These are phyloP conservation scores for Serripes groenlandicus DNA, from an alignment of 2,888 invertebrate species.

Conservation along the genomic window DNA sequence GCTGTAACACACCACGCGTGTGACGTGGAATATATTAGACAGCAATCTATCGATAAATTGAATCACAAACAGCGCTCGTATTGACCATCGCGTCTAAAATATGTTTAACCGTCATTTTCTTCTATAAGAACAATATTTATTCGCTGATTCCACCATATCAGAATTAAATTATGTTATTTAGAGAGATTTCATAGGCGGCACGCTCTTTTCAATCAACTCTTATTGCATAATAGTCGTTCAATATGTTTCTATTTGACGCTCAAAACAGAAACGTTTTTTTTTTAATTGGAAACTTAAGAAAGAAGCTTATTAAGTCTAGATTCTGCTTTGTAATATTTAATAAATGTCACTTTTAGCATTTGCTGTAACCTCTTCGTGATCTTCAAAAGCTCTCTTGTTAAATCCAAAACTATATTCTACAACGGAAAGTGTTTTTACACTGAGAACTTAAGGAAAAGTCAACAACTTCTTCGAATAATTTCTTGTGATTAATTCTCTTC, in stretches of 20 bases:
- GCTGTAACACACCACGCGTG: conserved; percentile 29
- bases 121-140: conserved; percentile 11
- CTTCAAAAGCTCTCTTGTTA: no score
- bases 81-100: conserved; percentile 27
- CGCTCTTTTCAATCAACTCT: not conserved
- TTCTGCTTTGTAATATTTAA: no score
- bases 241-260: no score
- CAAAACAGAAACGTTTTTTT: no score
- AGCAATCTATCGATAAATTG: conserved; percentile 19
- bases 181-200: not conserved
- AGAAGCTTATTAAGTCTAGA: no score
- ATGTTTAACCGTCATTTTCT: conserved; percentile 11
- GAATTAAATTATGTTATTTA: conserved; percentile 21
- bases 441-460: not conserved
- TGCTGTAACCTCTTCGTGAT: no score
- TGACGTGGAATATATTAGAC: conserved; percentile 58
- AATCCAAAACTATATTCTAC: no score
- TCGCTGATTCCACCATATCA: conserved; percentile 4
- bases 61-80: conserved; percentile 32
- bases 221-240: no score
- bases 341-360: no score
- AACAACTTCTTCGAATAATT: conserved; percentile 12
- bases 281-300: no score
- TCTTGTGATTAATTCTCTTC: conserved; percentile 22
- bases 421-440: not conserved